Base-by-base conservation (phyloP, 2,113 vertebrate genomes). In the Australoheros scitulus region DNA sequence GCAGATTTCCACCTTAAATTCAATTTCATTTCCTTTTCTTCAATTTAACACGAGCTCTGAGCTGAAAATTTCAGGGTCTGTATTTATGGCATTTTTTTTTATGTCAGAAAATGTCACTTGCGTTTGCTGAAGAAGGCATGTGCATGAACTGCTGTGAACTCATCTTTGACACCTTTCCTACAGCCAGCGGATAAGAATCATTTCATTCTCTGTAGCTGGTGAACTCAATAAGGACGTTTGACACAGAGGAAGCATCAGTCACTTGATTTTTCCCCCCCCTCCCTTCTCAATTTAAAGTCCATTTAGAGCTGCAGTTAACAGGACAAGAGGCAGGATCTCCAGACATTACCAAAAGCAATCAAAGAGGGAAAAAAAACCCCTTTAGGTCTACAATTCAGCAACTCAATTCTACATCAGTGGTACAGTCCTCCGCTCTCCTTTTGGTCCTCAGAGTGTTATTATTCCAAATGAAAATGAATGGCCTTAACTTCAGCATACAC, bases 401-500 rank as follows among this genome's bases (percentile, higher is more conserved):
- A 75, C 84, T 88, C 87, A 80, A 65, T 91, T 85, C 74, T 56
- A 58, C 41, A 77, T 55, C 0, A n/a, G 32, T 59, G 65, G 36
- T 76, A 75, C 43, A 68, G 80, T 65, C 36, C 81, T 58, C 11
- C 9, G 6, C 58, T 77, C 22, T 74, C 68, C 52, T 72, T 63
- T 24, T 38, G 63, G 50, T 81, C 76, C 58, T 81, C 3, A 0
- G 22, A 80, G 82, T 76, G 79, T 64, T 87, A n/a, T 86, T 88
- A 85, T 74, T 83, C 55, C 61, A 83, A 90, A 91, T 91, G 79
- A 86, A 91, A 92, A 89, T 68, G 41, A 90, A 88, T 88, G 88
- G 84, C 52, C 74, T 80, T 29, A 18, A 80, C 72, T 61, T 81
- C 52, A 2, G 20, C 3, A 8, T 15, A 47, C 10, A 59, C 61